Evolutionary conservation across 2,888 invertebrate genomes (phyloP), one percentile per base, ranked within the genome.

Genomic region (Lasioglossum calceatum): DNA sequence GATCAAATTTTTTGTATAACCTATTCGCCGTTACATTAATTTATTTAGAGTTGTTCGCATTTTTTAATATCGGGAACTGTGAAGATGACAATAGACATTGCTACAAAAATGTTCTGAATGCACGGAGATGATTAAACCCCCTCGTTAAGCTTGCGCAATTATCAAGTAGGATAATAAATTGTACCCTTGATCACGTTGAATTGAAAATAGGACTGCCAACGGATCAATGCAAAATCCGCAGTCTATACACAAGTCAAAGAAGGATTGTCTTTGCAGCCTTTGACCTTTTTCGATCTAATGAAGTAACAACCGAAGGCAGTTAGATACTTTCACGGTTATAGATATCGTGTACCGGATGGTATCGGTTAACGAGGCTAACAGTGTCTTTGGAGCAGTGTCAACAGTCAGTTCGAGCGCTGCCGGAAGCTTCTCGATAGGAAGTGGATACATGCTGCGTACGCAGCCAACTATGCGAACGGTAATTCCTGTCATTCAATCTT

Each of bases 401-500:
- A 84, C 74, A 70, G 70, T 47, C 74, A 42, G 64, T 73, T 67
- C 19, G 23, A 71, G 39, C 39, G 5, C 7, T 16, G 16, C 73
- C 39, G 44, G 54, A 42, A 78, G 64, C 74, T 58, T 61, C 70
- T 75, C 47, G 78, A 85, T 75, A 75, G 71, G 47, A 79, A 39
- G 54, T 54, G 71, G 54, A 76, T 72, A 84, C 76, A 75, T 85
- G 85, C 54, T 44, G 61, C 61, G 77, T 58, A 84, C 77, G 50
- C 78, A 73, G 54, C 71, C 64, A 72, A 76, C 79, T 70, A 75
- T 71, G 44, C 75, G 50, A 75, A 84, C 61, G 72, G 75, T 79
- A 79, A 85, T 79, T 84, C 75, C 61, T 84, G 85, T 64, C 85
- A 79, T 84, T 85, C 85, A 64, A 84, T 84, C 85, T 85, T 84